Percentiles rank a stretch among this genome's conserved stretches.
These are phyloP conservation scores for Acanthochromis polyacanthus DNA, from an alignment of 2,113 vertebrate species.

Conservation along the genomic window DNA sequence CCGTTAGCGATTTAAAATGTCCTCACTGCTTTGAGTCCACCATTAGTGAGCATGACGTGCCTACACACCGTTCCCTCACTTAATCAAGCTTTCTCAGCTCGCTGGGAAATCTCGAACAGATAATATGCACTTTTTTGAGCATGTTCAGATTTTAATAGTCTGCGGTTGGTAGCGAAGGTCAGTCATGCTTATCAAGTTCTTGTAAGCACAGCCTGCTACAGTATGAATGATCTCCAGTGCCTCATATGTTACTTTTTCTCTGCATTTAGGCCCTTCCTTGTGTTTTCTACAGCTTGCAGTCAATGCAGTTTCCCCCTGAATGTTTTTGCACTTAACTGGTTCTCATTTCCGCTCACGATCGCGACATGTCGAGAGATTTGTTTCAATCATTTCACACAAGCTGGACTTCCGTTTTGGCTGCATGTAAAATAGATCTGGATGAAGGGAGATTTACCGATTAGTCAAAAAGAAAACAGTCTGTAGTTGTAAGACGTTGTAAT, in stretches of 20 bases:
- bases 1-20: conserved; percentile 18
- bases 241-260: conserved; percentile 43
- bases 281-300: conserved; percentile 46
- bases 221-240: conserved; percentile 74
- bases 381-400: conserved; percentile 11
- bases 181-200: conserved; percentile 32
- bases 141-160: conserved; percentile 51
- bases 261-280: conserved; percentile 21
- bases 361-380: conserved; percentile 17
- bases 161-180: conserved; percentile 45
- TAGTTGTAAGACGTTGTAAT: conserved; percentile 23
- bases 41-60: conserved; percentile 63
- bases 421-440: conserved; percentile 21
- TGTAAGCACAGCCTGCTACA: conserved; percentile 55
- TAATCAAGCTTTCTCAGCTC: conserved; percentile 33
- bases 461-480: conserved; percentile 15
- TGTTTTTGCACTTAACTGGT: conserved; percentile 49
- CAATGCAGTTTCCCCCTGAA: conserved; percentile 36
- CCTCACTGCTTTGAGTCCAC: conserved; percentile 41
- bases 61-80: conserved; percentile 51
- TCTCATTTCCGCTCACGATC: conserved; percentile 11
- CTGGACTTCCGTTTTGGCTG: conserved; percentile 21
- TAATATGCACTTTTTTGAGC: conserved; percentile 71
- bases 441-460: conserved; percentile 1
- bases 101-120: conserved; percentile 43